These are phyloP conservation scores for Drosophila histrio DNA, from an alignment of 2,888 invertebrate genomes.

Conservation along the genomic window DNA sequence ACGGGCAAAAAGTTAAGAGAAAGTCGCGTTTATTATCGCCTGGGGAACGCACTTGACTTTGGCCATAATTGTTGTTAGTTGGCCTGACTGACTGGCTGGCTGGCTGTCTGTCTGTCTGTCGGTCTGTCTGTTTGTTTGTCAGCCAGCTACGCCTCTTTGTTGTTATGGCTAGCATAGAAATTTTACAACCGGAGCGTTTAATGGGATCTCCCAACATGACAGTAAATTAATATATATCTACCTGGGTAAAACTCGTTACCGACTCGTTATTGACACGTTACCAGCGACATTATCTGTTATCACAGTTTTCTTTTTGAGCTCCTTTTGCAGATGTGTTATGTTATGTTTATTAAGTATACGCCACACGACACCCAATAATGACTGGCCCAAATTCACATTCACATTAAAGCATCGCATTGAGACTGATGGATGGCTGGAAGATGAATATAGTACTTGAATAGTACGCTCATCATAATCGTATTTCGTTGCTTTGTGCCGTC, in stretches of 20 bases:
- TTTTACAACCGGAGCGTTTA: conserved; percentile 18
- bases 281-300: background rate
- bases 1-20: conserved; percentile 33
- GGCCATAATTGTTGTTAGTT: conserved; percentile 41
- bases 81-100: no score
- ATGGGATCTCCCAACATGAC: conserved; percentile 28
- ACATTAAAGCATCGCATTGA: conserved; percentile 12
- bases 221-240: conserved; percentile 47
- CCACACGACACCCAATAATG: conserved; percentile 37
- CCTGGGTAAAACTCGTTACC: conserved; percentile 4
- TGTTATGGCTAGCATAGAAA: conserved; percentile 26
- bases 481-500: conserved; percentile 32
- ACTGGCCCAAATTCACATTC: conserved; percentile 8
- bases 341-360: conserved; percentile 55
- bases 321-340: conserved; percentile 1
- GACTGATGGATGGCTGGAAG: background rate
- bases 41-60: conserved; percentile 60
- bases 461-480: background rate
- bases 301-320: conserved; percentile 21
- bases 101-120: background rate
- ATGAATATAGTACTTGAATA: background rate
- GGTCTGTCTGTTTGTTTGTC: background rate
- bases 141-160: conserved; percentile 17
- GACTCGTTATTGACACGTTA: background rate
- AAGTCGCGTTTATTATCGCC: conserved; percentile 56